phyloP scores from a whole-genome alignment of 2,888 invertebrate genomes.

The Latheticus oryzae region DNA sequence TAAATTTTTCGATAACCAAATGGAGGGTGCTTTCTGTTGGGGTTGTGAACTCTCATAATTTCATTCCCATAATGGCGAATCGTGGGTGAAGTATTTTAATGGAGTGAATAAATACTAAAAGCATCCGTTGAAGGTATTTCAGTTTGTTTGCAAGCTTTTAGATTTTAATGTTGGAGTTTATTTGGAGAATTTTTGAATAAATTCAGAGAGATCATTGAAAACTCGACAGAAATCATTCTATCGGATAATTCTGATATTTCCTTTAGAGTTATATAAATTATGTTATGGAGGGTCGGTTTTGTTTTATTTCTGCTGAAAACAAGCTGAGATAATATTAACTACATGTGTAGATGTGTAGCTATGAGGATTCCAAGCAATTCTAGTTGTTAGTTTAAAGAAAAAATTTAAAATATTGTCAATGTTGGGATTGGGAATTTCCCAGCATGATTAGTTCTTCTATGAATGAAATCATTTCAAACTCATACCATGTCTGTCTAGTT shows the following conservation, averaged over 20 bases:
- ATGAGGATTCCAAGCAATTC: conserved; percentile 6
- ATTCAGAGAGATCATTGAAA: conserved; percentile 2
- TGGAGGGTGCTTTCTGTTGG: neutral
- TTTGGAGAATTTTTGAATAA: too few relatives aligned
- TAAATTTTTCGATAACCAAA: neutral
- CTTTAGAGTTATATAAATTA: conserved; percentile 23
- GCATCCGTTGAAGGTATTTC: conserved; percentile 3
- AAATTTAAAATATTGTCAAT: too few relatives aligned
- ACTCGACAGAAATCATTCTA: conserved; percentile 11
- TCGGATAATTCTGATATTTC: conserved; percentile 26
- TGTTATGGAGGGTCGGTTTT: conserved; percentile 23
- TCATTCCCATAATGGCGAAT: conserved; percentile 10
- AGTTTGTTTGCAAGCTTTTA: conserved; percentile 5
- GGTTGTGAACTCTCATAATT: conserved; percentile 19
- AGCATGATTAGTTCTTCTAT: conserved; percentile 27
- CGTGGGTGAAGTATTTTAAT: conserved; percentile 19
- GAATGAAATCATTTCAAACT: conserved; percentile 25
- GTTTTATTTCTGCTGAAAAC: conserved; percentile 27
- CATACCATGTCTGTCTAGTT: neutral
- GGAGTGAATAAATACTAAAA: conserved; percentile 19
- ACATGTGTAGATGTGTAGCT: conserved; percentile 11
- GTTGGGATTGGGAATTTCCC: too few relatives aligned
- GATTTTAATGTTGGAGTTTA: neutral
- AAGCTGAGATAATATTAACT: conserved; percentile 19
- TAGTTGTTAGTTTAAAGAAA: conserved; percentile 6